Conservation (phyloP, 2,797 vertebrate species). For the Crenuchus spilurus region DNA sequence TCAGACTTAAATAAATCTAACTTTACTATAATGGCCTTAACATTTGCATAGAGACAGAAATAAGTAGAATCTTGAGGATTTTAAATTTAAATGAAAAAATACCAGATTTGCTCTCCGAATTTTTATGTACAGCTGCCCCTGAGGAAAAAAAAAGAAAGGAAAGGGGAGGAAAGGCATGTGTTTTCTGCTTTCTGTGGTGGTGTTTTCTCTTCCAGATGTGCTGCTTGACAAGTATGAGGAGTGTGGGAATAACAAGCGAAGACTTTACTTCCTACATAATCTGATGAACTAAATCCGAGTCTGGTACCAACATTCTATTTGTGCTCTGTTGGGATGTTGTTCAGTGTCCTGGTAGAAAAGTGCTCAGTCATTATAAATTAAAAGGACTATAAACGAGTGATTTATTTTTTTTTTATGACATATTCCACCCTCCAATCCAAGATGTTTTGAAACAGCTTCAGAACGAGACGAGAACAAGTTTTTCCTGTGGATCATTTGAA, state of each 20-base stretch:
- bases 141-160: neutral
- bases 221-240: neutral
- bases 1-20: no score
- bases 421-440: no score
- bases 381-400: neutral
- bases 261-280: conserved; percentile 17
- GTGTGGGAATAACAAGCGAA: neutral
- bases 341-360: neutral
- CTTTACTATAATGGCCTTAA: no score
- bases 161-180: neutral
- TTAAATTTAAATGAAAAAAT: no score
- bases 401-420: no score
- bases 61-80: no score
- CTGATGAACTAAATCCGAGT: neutral
- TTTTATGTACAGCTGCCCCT: no score
- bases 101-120: no score
- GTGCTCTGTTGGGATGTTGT: neutral
- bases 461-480: no score
- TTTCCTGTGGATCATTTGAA: neutral
- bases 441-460: no score
- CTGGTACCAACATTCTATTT: no score
- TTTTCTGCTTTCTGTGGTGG: conserved; percentile 1
- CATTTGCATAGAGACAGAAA: no score
- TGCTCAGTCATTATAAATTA: neutral
- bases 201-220: conserved; percentile 17